Conservation (phyloP, 2,113 vertebrate genomes). For the Hylia prasina region DNA sequence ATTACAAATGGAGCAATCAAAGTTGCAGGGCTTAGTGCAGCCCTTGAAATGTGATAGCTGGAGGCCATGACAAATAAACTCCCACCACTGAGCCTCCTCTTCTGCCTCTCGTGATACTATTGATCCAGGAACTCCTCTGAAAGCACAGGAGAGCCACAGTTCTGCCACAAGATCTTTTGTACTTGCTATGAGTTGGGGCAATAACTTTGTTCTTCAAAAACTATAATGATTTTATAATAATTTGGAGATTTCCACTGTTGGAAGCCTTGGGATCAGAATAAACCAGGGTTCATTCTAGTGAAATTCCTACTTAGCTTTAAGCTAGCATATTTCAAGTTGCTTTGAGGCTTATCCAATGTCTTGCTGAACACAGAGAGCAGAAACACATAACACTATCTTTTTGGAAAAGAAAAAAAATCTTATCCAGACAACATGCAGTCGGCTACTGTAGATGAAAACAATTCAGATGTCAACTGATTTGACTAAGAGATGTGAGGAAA, state of each 20-base stretch:
- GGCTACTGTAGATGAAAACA: not conserved
- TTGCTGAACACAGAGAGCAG: not conserved
- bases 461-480: not conserved
- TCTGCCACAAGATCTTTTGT: not conserved
- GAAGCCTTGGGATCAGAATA: not conserved
- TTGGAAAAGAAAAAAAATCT: not conserved
- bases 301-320: not conserved
- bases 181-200: not conserved
- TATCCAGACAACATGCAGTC: not conserved
- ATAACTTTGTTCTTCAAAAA: not conserved
- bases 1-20: not conserved
- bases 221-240: not conserved
- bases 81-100: too few species aligned
- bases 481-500: not conserved
- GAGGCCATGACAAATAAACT: not conserved
- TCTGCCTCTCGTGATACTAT: accelerated
- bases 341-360: not conserved
- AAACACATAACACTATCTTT: not conserved
- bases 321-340: not conserved
- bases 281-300: not conserved
- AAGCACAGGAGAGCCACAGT: not conserved
- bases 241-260: not conserved
- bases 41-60: not conserved
- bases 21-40: not conserved
- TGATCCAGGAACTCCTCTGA: accelerated